Evolutionary conservation across 1,140 invertebrate genomes (phyloP).

Genomic region (Cheumatopsyche charites): DNA sequence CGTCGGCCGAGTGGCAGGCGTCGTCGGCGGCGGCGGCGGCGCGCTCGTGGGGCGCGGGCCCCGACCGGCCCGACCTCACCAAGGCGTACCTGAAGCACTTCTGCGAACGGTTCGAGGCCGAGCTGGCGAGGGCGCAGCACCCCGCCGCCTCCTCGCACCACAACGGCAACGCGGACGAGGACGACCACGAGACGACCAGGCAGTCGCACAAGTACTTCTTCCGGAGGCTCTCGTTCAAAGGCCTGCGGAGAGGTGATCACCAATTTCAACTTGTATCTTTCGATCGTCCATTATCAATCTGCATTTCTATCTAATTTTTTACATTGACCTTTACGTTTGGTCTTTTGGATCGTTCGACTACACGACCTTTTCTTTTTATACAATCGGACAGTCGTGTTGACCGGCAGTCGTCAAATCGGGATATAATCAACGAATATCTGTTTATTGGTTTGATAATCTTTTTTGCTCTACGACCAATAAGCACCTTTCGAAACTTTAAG

Average conservation of each 20-base stretch:
- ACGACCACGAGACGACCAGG: conserved; percentile 78
- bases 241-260: conserved; percentile 56
- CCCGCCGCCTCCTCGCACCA: conserved; percentile 23
- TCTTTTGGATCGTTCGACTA: too few relatives aligned
- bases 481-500: too few relatives aligned
- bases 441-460: too few relatives aligned
- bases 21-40: background rate
- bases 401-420: too few relatives aligned
- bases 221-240: conserved; percentile 87
- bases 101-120: conserved; percentile 78
- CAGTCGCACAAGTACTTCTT: conserved; percentile 83
- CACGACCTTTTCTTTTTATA: too few relatives aligned
- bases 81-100: conserved; percentile 85
- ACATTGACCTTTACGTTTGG: too few relatives aligned
- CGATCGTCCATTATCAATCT: too few relatives aligned
- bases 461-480: too few relatives aligned
- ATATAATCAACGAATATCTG: too few relatives aligned
- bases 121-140: conserved; percentile 63
- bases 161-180: conserved; percentile 59
- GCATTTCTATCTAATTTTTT: too few relatives aligned
- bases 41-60: conserved; percentile 62
- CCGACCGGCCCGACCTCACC: conserved; percentile 72
- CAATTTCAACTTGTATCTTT: too few relatives aligned
- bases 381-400: too few relatives aligned
- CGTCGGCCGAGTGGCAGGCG: conserved; percentile 11